Conservation (phyloP, 2,888 invertebrate species). For the Eumacrocentrus americanus region DNA sequence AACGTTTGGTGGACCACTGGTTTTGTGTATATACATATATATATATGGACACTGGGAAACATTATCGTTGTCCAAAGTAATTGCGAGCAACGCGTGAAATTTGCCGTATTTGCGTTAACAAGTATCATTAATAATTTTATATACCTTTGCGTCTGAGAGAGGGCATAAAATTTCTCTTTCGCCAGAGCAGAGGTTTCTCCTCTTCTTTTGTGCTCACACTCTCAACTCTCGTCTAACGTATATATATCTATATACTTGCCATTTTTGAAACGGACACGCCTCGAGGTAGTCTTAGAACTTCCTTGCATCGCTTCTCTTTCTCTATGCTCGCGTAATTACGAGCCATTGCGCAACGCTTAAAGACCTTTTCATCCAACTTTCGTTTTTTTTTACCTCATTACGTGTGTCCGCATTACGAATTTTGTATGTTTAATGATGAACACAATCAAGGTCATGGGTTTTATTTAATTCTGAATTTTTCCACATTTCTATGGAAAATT, state of each 20-base stretch:
- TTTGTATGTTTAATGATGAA: conserved; percentile 15
- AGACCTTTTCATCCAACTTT: conserved; percentile 25
- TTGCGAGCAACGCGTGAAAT: not conserved
- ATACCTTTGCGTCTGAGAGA: not conserved
- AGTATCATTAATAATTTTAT: conserved; percentile 11
- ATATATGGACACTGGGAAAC: not conserved
- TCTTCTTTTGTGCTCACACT: not conserved
- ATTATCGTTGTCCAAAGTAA: conserved; percentile 11
- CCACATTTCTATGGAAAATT: not conserved
- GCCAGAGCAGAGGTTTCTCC: no score
- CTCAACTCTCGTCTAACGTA: not conserved
- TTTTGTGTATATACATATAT: not conserved
- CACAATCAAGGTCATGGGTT: conserved; percentile 23
- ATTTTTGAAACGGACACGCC: conserved; percentile 15
- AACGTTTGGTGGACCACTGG: not conserved
- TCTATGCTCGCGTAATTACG: conserved; percentile 23
- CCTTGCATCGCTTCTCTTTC: conserved; percentile 18
- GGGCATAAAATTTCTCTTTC: conserved; percentile 1
- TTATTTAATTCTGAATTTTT: not conserved
- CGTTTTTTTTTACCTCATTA: conserved; percentile 11
- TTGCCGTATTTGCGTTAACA: conserved; percentile 8
- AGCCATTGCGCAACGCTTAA: conserved; percentile 21
- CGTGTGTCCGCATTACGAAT: conserved; percentile 4
- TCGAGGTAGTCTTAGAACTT: conserved; percentile 14
- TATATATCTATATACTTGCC: not conserved